Evolutionary conservation across 2,888 invertebrate species (phyloP).

Genomic region (Hemicrepidius hirtus): DNA sequence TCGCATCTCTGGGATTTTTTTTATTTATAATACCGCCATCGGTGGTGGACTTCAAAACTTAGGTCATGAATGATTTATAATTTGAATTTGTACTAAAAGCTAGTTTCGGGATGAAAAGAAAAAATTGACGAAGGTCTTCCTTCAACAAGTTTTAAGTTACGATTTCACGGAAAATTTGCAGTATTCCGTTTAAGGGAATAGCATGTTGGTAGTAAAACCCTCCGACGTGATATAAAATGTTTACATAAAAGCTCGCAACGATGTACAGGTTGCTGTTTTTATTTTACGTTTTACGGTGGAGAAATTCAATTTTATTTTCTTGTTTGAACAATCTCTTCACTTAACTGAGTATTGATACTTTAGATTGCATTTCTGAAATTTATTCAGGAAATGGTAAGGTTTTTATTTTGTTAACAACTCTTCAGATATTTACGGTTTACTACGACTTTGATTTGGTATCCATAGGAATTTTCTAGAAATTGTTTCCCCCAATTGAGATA

Average conservation of each 20-base stretch:
- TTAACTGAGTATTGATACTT: background rate
- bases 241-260: constrained; percentile 13
- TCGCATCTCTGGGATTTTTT: constrained; percentile 1
- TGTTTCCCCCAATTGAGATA: too few relatives aligned
- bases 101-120: background rate
- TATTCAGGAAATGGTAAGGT: too few relatives aligned
- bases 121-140: background rate
- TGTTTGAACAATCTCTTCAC: background rate
- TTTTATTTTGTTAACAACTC: too few relatives aligned
- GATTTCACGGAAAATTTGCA: constrained; percentile 17
- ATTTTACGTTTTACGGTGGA: background rate
- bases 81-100: constrained; percentile 7
- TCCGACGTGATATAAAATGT: constrained; percentile 21
- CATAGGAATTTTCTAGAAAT: too few relatives aligned
- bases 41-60: constrained; percentile 13
- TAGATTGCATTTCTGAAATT: background rate
- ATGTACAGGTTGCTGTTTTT: constrained; percentile 10
- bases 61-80: constrained; percentile 32
- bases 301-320: constrained; percentile 13
- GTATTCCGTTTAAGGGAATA: constrained; percentile 7
- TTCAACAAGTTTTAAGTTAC: constrained; percentile 20
- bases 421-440: too few relatives aligned
- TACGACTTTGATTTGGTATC: too few relatives aligned
- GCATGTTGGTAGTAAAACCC: constrained; percentile 24
- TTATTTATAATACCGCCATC: constrained; percentile 13